Percentiles rank a stretch among this genome's conserved stretches.
Evolutionary conservation across 2,113 vertebrate genomes (phyloP).

Genomic region (Neotoma lepida): DNA sequence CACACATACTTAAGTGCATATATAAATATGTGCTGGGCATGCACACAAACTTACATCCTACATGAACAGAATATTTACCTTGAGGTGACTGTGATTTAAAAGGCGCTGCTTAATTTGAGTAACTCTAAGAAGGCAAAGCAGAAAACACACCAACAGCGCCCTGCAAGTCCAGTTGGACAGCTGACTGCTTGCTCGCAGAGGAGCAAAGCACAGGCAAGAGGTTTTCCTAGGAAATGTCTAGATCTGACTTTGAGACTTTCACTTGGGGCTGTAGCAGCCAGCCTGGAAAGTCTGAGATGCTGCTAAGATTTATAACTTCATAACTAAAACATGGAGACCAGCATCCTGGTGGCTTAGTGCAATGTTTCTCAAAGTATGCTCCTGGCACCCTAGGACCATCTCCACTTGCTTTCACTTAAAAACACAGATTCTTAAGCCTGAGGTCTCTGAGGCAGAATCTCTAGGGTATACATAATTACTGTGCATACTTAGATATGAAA

Average conservation of each 20-base stretch:
- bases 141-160: background rate
- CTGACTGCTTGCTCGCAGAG: background rate
- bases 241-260: conserved; percentile 12
- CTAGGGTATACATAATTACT: background rate
- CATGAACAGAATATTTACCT: conserved; percentile 9
- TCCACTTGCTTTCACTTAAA: background rate
- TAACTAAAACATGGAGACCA: background rate
- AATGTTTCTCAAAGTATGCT: conserved; percentile 26
- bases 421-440: background rate
- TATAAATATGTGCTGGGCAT: background rate
- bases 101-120: conserved; percentile 32
- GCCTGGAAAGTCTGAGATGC: conserved; percentile 1
- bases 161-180: background rate
- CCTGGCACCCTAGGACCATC: background rate
- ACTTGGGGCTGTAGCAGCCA: background rate
- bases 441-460: conserved; percentile 25
- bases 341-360: background rate
- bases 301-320: background rate
- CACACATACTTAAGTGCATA: background rate
- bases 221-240: background rate
- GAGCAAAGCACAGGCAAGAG: background rate
- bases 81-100: conserved; percentile 2
- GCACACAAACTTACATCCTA: background rate
- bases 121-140: background rate
- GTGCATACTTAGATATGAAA: background rate